Evolutionary conservation across 2,888 invertebrate species (phyloP).

Genomic region (Amiota minor): DNA sequence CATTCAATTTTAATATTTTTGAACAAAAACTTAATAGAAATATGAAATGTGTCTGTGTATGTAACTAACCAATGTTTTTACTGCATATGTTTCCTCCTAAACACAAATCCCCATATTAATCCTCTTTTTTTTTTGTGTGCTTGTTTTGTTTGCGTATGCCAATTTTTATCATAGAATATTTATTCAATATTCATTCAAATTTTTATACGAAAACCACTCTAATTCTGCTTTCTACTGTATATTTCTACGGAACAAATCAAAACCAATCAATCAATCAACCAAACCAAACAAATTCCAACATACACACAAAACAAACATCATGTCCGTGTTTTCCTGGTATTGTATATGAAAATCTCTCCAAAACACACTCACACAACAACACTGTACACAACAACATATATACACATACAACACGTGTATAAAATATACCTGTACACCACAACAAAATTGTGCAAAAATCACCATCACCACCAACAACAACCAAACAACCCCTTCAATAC

Average conservation of each 20-base stretch:
- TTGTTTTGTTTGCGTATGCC: slow-evolving; percentile 20
- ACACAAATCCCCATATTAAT: not conserved
- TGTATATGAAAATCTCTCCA: slow-evolving; percentile 39
- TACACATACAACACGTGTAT: slow-evolving; percentile 24
- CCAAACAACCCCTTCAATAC: slow-evolving; percentile 53
- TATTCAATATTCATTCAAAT: not conserved
- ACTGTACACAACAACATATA: slow-evolving; percentile 29
- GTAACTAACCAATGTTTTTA: slow-evolving; percentile 58
- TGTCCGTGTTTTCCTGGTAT: too few species aligned
- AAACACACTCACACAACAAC: slow-evolving; percentile 33
- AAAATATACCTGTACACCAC: slow-evolving; percentile 41
- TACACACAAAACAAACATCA: slow-evolving; percentile 42
- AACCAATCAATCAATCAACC: slow-evolving; percentile 46
- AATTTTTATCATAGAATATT: not conserved
- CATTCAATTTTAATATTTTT: too few species aligned
- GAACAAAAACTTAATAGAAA: too few species aligned
- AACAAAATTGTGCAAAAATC: slow-evolving; percentile 43
- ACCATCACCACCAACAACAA: slow-evolving; percentile 38
- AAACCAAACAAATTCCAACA: slow-evolving; percentile 41
- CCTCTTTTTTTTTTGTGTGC: slow-evolving; percentile 28
- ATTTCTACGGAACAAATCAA: slow-evolving; percentile 50
- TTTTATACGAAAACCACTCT: slow-evolving; percentile 59
- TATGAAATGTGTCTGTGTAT: too few species aligned
- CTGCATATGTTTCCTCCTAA: slow-evolving; percentile 40
- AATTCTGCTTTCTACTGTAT: slow-evolving; percentile 69